These are phyloP conservation scores for Cuniculus paca DNA, from an alignment of 2,797 vertebrate species.

Conservation along the genomic window DNA sequence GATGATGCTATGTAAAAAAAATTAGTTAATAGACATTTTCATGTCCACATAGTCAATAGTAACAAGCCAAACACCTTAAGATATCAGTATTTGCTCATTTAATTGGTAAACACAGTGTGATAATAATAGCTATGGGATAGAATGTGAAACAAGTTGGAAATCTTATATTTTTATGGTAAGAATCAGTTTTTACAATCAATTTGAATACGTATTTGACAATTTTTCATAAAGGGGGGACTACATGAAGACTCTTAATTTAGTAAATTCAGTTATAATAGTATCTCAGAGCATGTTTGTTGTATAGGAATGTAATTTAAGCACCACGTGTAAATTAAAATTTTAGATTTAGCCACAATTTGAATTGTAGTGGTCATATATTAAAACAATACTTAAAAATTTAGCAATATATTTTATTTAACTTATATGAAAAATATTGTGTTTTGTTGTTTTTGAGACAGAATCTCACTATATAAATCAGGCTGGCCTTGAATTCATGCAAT, in stretches of 20 bases:
- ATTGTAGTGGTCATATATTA: background rate
- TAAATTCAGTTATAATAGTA: background rate
- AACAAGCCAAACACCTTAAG: background rate
- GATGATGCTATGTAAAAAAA: background rate
- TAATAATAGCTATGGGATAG: background rate
- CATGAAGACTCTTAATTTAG: background rate
- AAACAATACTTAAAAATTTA: background rate
- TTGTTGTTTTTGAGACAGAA: no score
- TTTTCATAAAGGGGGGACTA: background rate
- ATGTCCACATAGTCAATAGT: background rate
- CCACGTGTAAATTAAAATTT: background rate
- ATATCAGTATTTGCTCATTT: background rate
- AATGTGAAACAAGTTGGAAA: background rate
- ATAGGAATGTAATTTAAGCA: background rate
- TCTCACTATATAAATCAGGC: background rate
- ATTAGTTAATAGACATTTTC: background rate
- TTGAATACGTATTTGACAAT: background rate
- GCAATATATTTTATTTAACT: background rate
- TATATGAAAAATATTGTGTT: background rate
- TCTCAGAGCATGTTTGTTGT: background rate
- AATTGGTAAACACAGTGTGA: background rate
- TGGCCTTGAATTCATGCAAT: background rate
- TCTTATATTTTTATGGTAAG: background rate
- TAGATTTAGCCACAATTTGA: background rate
- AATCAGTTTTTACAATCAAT: background rate